A percentile compares a stretch with the other conserved stretches of the same genome.
These are phyloP conservation scores for Campoplex capitator DNA, from an alignment of 2,888 invertebrate genomes.

Conservation along the genomic window DNA sequence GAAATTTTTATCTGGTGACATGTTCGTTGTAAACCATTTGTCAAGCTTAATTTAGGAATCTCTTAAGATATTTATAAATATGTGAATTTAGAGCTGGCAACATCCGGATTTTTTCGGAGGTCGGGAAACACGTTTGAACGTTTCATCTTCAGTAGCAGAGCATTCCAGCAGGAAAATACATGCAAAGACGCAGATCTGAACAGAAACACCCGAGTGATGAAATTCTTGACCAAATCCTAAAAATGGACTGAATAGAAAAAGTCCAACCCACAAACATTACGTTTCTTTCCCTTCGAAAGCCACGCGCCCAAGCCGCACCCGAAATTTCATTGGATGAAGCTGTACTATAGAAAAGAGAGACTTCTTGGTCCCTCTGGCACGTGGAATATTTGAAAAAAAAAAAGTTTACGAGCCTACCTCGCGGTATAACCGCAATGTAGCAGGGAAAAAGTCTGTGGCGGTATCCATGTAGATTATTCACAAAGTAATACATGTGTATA, in stretches of 20 bases:
- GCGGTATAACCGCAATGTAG: slow-evolving; percentile 70
- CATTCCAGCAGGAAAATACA: not conserved
- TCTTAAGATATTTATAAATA: not conserved
- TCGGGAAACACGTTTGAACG: not conserved
- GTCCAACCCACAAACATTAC: slow-evolving; percentile 58
- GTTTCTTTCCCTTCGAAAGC: slow-evolving; percentile 15
- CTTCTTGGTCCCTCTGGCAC: slow-evolving; percentile 63
- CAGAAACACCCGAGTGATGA: slow-evolving; percentile 54
- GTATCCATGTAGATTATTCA: slow-evolving; percentile 47
- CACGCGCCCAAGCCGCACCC: slow-evolving; percentile 15
- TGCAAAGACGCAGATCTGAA: slow-evolving; percentile 3
- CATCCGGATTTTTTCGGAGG: not conserved
- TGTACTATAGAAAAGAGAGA: slow-evolving; percentile 47
- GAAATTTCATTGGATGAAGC: slow-evolving; percentile 13
- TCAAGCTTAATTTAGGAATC: not conserved
- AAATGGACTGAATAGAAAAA: slow-evolving; percentile 61
- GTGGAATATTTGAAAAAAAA: slow-evolving; percentile 66
- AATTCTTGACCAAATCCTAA: slow-evolving; percentile 70
- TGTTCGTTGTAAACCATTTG: not conserved
- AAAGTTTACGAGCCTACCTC: slow-evolving; percentile 77
- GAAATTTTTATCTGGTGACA: not conserved
- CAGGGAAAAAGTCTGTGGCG: slow-evolving; percentile 50
- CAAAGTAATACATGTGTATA: slow-evolving; percentile 58
- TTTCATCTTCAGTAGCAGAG: not conserved
- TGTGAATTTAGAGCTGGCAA: not conserved